These are phyloP conservation scores for Porites rus DNA, from an alignment of 92 coral and sea anemone genomes.

Conservation along the genomic window DNA sequence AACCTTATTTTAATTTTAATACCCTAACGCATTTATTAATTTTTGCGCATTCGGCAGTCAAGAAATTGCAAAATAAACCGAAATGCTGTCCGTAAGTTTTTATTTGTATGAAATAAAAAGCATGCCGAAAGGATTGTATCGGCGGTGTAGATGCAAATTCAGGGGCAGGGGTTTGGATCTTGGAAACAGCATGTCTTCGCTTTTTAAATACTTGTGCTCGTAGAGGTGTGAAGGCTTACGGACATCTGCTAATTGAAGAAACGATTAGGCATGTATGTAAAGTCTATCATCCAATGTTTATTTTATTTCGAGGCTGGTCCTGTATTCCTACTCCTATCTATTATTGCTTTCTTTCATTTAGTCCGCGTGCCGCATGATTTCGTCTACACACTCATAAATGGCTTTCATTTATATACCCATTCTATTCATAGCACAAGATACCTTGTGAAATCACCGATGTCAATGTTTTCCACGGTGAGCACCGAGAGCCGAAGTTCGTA, in stretches of 20 bases:
- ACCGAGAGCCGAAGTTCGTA: slow-evolving; percentile 70
- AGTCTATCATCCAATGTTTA: neutral
- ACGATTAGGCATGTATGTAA: neutral
- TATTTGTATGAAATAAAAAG: neutral
- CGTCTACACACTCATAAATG: neutral
- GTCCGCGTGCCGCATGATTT: neutral
- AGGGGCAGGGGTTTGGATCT: neutral
- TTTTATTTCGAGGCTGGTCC: neutral
- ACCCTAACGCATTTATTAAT: no score
- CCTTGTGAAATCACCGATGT: slow-evolving; percentile 84
- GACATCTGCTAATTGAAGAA: neutral
- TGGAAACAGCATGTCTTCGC: neutral
- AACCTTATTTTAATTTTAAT: no score
- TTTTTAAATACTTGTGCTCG: no score
- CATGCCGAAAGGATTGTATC: neutral
- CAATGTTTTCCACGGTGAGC: slow-evolving; percentile 80
- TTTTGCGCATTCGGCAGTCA: no score
- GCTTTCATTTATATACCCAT: neutral
- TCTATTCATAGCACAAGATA: slow-evolving; percentile 68
- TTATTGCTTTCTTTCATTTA: neutral
- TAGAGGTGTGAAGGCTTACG: no score
- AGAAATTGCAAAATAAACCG: no score
- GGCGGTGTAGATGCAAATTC: neutral
- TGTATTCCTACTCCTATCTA: neutral
- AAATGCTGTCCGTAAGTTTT: no score